Evolutionary conservation across 2,113 vertebrate species (phyloP).

Genomic region (Bucco capensis): DNA sequence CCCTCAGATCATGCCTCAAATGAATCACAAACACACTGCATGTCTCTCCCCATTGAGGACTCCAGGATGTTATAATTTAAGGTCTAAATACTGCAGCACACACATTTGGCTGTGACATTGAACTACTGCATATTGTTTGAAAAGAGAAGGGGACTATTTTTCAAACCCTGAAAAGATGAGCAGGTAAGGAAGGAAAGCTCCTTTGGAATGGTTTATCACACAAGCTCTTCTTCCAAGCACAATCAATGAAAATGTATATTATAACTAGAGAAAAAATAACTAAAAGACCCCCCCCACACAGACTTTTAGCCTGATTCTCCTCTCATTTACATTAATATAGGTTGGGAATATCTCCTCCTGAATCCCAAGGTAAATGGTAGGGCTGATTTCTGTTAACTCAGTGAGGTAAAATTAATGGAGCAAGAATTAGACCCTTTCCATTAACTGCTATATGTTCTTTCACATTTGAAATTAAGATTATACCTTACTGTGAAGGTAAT

Average conservation of each 20-base stretch:
- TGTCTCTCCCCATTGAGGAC: not conserved
- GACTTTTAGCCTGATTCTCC: not conserved
- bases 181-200: constrained; percentile 1
- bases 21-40: not conserved
- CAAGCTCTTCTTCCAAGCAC: not conserved
- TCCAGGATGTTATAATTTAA: not conserved
- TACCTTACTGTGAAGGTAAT: not conserved
- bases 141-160: constrained; percentile 43
- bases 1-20: not conserved
- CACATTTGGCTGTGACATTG: constrained; percentile 44
- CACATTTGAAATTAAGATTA: constrained; percentile 30
- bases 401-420: constrained; percentile 23
- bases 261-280: not conserved
- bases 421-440: constrained; percentile 27
- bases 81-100: constrained; percentile 14
- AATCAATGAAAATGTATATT: constrained; percentile 41
- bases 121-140: constrained; percentile 52
- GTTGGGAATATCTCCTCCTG: not conserved
- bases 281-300: not conserved
- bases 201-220: constrained; percentile 26
- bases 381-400: constrained; percentile 30
- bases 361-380: constrained; percentile 14
- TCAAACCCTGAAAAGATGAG: constrained; percentile 30
- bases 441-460: constrained; percentile 30
- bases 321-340: not conserved